Percentiles rank a stretch among this genome's conserved stretches.
Conservation (phyloP, 2,888 invertebrate genomes). For the Pemphredon lugubris region DNA sequence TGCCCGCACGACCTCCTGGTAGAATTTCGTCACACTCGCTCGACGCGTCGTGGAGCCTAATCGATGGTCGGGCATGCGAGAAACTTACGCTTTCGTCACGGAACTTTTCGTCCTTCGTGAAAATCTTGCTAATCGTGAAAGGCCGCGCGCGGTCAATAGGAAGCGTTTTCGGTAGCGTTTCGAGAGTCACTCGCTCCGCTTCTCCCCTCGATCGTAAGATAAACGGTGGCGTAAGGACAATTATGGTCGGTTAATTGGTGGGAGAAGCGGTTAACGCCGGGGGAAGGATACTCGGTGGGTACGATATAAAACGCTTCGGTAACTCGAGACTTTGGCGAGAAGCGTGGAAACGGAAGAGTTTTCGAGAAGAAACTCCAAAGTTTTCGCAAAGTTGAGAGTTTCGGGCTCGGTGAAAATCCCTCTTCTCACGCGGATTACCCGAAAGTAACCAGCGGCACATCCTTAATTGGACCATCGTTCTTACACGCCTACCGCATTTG, state of each 20-base stretch:
- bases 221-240: no score
- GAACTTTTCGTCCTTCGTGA: no score
- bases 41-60: constrained; percentile 13
- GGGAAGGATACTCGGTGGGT: no score
- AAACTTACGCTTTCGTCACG: constrained; percentile 26
- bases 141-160: no score
- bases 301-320: constrained; percentile 31
- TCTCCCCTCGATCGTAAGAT: no score
- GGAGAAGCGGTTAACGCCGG: no score
- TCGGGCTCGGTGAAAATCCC: constrained; percentile 35
- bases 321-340: constrained; percentile 42
- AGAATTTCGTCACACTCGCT: constrained; percentile 25
- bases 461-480: constrained; percentile 66
- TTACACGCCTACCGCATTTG: constrained; percentile 48
- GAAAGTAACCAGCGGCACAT: constrained; percentile 59
- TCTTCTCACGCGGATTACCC: constrained; percentile 51
- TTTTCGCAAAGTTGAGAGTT: constrained; percentile 48
- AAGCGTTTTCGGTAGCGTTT: no score
- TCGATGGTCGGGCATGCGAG: constrained; percentile 38
- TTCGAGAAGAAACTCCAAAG: constrained; percentile 37
- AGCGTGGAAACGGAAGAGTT: constrained; percentile 42
- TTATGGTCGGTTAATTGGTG: no score
- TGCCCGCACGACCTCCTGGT: background rate
- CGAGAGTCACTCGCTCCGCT: no score
- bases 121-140: no score